A percentile compares a stretch with the other conserved stretches of the same genome.
Conservation (phyloP, 2,888 invertebrate species). For the Hybos culiciformis region DNA sequence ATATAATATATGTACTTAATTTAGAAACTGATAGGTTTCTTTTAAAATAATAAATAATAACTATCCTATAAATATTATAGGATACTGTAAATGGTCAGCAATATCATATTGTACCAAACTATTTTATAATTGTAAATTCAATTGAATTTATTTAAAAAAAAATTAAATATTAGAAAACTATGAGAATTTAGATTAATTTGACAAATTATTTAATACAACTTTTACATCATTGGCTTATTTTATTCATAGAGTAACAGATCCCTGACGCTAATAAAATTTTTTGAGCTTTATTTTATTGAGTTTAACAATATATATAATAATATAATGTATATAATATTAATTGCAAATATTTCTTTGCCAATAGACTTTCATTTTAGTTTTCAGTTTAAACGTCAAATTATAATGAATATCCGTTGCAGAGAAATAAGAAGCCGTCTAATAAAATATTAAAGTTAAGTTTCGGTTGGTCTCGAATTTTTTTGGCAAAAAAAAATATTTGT, state of each 20-base stretch:
- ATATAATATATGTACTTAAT: no score
- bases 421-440: constrained; percentile 33
- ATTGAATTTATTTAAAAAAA: no score
- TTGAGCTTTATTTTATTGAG: background rate
- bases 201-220: constrained; percentile 4
- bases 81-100: no score
- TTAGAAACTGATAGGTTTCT: no score
- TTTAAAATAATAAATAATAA: no score
- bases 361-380: constrained; percentile 26
- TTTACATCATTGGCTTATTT: constrained; percentile 4
- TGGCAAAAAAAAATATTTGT: no score
- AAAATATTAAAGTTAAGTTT: no score
- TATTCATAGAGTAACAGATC: background rate
- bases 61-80: no score
- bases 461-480: no score
- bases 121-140: no score
- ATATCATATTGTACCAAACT: no score
- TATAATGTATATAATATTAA: background rate
- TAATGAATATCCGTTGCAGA: constrained; percentile 31
- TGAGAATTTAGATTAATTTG: background rate
- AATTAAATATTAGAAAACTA: no score
- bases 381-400: constrained; percentile 2
- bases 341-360: constrained; percentile 23
- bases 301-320: background rate
- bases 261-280: background rate